A percentile compares a stretch with the other conserved stretches of the same genome.
Conservation (phyloP, 2,797 vertebrate species). For the Pseudocheirus occidentalis region DNA sequence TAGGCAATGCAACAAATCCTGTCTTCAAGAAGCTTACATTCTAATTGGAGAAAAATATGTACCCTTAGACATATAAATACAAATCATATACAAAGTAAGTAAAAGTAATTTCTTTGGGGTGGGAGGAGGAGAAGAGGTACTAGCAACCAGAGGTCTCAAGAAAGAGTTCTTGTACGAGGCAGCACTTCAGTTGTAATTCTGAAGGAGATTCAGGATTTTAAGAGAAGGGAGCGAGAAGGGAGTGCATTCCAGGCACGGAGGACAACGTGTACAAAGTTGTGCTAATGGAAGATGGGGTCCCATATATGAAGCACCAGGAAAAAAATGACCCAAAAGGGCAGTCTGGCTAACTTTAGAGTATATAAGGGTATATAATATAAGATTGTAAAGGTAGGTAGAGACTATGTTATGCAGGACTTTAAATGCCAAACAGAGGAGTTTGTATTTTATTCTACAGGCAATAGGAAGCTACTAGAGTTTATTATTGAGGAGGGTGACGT, state of each 20-base stretch:
- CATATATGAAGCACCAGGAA: background rate
- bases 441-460: background rate
- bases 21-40: background rate
- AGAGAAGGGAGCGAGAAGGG: background rate
- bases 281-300: background rate
- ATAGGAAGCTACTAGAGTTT: background rate
- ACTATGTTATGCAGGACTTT: background rate
- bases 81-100: background rate
- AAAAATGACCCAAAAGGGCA: background rate
- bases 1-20: background rate
- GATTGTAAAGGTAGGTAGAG: background rate
- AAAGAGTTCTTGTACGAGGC: too few species aligned
- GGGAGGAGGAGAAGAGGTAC: background rate
- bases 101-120: background rate
- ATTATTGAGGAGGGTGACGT: background rate
- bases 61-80: background rate
- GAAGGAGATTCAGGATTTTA: background rate
- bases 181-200: background rate
- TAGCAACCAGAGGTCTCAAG: too few species aligned
- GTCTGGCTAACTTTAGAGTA: background rate
- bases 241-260: background rate
- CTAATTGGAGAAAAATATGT: background rate
- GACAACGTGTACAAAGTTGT: background rate
- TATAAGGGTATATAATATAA: background rate
- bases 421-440: background rate